Conservation (phyloP, 2,888 invertebrate species). For the Clanis bilineata region DNA sequence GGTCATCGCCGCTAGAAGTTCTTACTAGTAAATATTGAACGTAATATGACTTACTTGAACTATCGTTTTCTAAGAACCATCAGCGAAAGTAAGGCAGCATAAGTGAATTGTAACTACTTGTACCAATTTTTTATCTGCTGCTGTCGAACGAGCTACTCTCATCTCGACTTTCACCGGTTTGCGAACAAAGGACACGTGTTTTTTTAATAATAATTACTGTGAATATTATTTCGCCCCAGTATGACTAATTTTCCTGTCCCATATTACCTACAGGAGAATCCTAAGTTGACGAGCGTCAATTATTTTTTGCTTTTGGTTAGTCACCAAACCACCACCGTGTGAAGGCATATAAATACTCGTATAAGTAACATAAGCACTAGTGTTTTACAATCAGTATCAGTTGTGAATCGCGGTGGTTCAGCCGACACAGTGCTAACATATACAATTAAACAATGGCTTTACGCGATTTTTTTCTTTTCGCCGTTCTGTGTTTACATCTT, state of each 20-base stretch:
- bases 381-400: slow-evolving; percentile 30
- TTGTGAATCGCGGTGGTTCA: slow-evolving; percentile 28
- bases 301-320: slow-evolving; percentile 15
- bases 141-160: not conserved
- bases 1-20: too few species aligned
- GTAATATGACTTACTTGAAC: not conserved
- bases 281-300: not conserved
- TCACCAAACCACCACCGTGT: slow-evolving; percentile 9
- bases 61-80: slow-evolving; percentile 14
- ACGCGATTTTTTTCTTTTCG: slow-evolving; percentile 45
- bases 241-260: slow-evolving; percentile 5
- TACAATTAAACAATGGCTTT: slow-evolving; percentile 46
- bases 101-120: slow-evolving; percentile 14
- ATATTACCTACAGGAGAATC: slow-evolving; percentile 7
- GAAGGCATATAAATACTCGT: slow-evolving; percentile 13
- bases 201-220: not conserved
- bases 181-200: not conserved
- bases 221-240: not conserved
- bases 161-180: not conserved
- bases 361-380: slow-evolving; percentile 22
- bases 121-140: slow-evolving; percentile 9
- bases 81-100: slow-evolving; percentile 14
- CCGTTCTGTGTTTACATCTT: slow-evolving; percentile 30
- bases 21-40: not conserved
- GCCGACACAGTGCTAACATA: slow-evolving; percentile 9